Conservation (phyloP, 2,888 invertebrate genomes). For the Anthophora plumipes region DNA sequence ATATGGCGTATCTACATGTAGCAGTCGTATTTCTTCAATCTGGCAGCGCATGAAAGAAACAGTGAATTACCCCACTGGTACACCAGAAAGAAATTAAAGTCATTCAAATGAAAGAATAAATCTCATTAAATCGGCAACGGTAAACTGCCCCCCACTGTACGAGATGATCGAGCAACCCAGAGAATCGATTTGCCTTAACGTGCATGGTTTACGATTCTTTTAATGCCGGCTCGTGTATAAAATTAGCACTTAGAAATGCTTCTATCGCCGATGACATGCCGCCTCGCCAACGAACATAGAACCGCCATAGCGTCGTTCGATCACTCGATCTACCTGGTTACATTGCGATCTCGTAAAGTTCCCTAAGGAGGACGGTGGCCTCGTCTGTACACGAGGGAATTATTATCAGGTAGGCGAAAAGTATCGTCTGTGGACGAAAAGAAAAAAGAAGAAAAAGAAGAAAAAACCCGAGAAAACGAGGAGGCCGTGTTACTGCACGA, state of each 20-base stretch:
- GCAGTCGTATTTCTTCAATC: too few relatives aligned
- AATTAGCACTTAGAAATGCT: slow-evolving; percentile 13
- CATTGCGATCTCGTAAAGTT: slow-evolving; percentile 59
- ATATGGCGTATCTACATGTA: too few relatives aligned
- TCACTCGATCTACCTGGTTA: slow-evolving; percentile 23
- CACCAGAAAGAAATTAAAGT: neutral
- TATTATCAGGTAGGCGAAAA: slow-evolving; percentile 66
- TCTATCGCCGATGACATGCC: neutral
- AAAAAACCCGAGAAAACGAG: slow-evolving; percentile 53
- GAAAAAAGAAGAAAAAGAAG: slow-evolving; percentile 52
- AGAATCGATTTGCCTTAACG: slow-evolving; percentile 5
- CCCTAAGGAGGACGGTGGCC: slow-evolving; percentile 4
- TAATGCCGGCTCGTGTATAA: neutral
- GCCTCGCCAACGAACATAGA: neutral
- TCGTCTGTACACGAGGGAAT: slow-evolving; percentile 47
- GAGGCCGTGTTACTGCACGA: slow-evolving; percentile 57
- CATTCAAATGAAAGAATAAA: neutral
- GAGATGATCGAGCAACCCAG: neutral
- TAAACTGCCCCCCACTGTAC: too few relatives aligned
- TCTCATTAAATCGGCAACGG: neutral
- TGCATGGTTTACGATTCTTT: slow-evolving; percentile 15
- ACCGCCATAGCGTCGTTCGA: slow-evolving; percentile 24
- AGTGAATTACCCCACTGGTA: too few relatives aligned
- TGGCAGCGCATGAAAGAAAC: too few relatives aligned
- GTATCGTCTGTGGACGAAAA: slow-evolving; percentile 25